Evolutionary conservation across 1,140 invertebrate species (phyloP).

Genomic region (Ips nitidus): DNA sequence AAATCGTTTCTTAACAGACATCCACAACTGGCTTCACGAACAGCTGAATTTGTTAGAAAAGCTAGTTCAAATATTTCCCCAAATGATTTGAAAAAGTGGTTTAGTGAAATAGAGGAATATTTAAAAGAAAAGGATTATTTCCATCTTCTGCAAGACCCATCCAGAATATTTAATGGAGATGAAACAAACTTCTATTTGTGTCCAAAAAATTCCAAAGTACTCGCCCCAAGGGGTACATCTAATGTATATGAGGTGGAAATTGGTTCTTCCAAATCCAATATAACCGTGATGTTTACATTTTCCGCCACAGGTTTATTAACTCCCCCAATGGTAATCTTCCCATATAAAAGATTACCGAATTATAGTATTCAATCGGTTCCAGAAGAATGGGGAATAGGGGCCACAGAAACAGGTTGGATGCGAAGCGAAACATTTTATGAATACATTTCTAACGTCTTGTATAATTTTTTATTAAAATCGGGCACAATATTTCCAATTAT

Average conservation of each 20-base stretch:
- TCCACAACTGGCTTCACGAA: conserved; percentile 39
- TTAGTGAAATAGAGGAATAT: conserved; percentile 42
- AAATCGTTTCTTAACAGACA: conserved; percentile 46
- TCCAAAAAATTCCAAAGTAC: too few relatives aligned
- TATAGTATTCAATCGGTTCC: conserved; percentile 43
- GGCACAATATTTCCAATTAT: conserved; percentile 46
- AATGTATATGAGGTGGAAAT: conserved; percentile 47
- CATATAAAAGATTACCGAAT: conserved; percentile 39
- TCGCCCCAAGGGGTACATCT: too few relatives aligned
- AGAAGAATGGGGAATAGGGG: conserved; percentile 45
- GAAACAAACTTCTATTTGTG: conserved; percentile 49
- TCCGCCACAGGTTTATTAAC: conserved; percentile 28
- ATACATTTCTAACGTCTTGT: conserved; percentile 47
- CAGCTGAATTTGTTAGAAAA: conserved; percentile 42
- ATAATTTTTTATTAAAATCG: conserved; percentile 41
- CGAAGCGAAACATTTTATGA: conserved; percentile 48
- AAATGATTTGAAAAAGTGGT: conserved; percentile 45
- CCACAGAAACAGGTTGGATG: conserved; percentile 51
- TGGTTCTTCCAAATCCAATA: conserved; percentile 34
- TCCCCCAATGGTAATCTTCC: conserved; percentile 41
- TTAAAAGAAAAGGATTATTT: conserved; percentile 35
- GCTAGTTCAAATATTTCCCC: conserved; percentile 40
- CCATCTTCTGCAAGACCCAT: conserved; percentile 42
- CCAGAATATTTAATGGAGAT: conserved; percentile 48
- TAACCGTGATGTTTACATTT: conserved; percentile 40